Evolutionary conservation across 2,888 invertebrate species (phyloP), one percentile per base, ranked within the genome.

Genomic region (Fragum fragum): DNA sequence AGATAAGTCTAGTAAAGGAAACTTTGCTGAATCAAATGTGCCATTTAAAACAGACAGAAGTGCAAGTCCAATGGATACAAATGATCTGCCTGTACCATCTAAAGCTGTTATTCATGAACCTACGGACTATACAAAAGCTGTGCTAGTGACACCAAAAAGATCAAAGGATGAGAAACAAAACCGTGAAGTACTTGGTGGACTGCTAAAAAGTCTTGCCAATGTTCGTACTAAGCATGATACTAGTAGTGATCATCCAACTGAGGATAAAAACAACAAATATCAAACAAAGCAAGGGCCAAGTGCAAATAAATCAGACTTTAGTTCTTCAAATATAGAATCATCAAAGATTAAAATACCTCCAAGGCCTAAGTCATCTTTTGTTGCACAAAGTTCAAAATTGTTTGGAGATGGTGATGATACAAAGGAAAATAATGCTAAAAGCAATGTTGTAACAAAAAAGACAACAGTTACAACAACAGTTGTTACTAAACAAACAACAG

Each of bases 201-300:
- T 91, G 7, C 75, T 91, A 26, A 88, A 89, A 81, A 89, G 87
- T 79, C 79, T 91, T 74, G 90, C 90, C 21, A 83, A 81, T 83
- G 86, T 91, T 18, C 79, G 91, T 28, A 72, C 79, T 5, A 86
- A 82, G 52, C 80, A 87, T 69, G 85, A 81, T 36, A 21, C 29
- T n/a, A 69, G 52, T 18, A 32, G 52, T 63, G 76, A 75, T 42
- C 32, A 36, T n/a, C 18, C 32, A 16, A 1, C 32, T 36, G 42
- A 26, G 2, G 23, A n/a, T 39, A 16, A 14, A 39, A 26, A 5
- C 0, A 70, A 59, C 39, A 76, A 69, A 69, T 9, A 2, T 29
- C 59, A 69, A 70, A 16, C 59, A 59, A 59, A 73, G 32, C 28
- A 39, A 14, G 47, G 23, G 16, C 39, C n/a, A 36, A 53, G 71